These are phyloP conservation scores for Crotalus helleri DNA, from an alignment of 2,113 vertebrate genomes.

Conservation along the genomic window DNA sequence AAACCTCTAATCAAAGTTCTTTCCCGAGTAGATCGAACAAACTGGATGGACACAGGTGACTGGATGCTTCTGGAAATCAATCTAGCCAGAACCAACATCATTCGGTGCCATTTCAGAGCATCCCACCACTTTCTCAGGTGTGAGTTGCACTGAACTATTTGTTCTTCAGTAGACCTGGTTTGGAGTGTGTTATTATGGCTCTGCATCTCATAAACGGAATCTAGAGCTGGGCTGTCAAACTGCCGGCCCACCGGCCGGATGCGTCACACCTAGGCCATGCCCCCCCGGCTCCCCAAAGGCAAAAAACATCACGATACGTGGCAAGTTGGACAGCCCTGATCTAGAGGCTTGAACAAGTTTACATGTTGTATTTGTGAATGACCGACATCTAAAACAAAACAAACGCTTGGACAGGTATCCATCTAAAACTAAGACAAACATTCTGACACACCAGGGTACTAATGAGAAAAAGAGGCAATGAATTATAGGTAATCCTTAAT, in stretches of 20 bases:
- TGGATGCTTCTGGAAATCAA: not conserved
- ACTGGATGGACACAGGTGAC: not conserved
- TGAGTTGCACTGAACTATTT: not conserved
- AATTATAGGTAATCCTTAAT: not conserved
- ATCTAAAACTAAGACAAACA: not conserved
- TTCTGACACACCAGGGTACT: not conserved
- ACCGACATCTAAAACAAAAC: not conserved
- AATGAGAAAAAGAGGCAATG: not conserved
- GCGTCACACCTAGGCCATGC: no score
- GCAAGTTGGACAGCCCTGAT: no score
- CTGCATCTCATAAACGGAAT: not conserved
- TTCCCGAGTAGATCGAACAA: not conserved
- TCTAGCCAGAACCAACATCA: not conserved
- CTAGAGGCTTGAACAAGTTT: no score
- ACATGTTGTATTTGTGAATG: not conserved
- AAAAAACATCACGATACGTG: no score
- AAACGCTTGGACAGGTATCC: not conserved
- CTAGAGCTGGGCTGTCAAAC: no score
- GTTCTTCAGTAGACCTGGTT: not conserved
- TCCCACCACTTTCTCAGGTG: not conserved
- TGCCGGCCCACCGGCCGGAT: no score
- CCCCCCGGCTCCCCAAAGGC: no score
- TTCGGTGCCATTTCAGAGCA: not conserved
- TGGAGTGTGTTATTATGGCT: not conserved
- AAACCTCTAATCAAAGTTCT: not conserved